Conservation (phyloP, 2,797 vertebrate genomes). For the Pelodytes ibericus region DNA sequence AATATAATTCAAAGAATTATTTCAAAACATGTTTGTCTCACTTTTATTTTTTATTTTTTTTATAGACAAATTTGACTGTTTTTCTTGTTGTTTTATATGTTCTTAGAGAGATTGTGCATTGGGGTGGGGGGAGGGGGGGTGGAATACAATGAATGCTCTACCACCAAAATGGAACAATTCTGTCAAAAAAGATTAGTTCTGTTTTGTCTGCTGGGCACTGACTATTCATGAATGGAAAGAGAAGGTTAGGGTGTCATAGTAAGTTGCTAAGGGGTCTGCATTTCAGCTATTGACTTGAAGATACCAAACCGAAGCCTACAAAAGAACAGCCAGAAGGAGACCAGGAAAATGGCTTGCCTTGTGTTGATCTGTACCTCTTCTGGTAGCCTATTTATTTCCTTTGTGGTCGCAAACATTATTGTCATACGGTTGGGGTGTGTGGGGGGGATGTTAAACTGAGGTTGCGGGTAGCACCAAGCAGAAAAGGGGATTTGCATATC, state of each 20-base stretch:
- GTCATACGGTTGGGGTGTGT: conserved; percentile 77
- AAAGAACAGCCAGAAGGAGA: conserved; percentile 91
- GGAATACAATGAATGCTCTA: too few species aligned
- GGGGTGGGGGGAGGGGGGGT: conserved; percentile 59
- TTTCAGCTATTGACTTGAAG: conserved; percentile 81
- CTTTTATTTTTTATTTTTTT: too few species aligned
- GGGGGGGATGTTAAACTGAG: conserved; percentile 72
- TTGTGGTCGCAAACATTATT: conserved; percentile 98
- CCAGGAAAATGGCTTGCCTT: conserved; percentile 73
- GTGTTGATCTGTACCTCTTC: conserved; percentile 83
- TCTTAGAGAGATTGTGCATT: conserved; percentile 8
- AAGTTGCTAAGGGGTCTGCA: conserved; percentile 80
- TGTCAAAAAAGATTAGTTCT: conserved; percentile 88
- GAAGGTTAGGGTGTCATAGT: conserved; percentile 79
- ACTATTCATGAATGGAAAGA: conserved; percentile 85
- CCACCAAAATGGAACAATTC: conserved; percentile 83
- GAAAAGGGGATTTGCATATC: conserved; percentile 95
- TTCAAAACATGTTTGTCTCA: conserved; percentile 41
- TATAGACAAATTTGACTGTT: conserved; percentile 59
- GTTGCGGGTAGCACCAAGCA: conserved; percentile 85
- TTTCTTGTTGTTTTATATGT: conserved; percentile 40
- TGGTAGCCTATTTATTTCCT: conserved; percentile 83
- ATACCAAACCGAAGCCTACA: conserved; percentile 79
- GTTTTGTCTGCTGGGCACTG: conserved; percentile 84
- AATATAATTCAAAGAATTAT: conserved; percentile 67